Base-by-base conservation (phyloP, 2,888 invertebrate species). In the Actias luna region DNA sequence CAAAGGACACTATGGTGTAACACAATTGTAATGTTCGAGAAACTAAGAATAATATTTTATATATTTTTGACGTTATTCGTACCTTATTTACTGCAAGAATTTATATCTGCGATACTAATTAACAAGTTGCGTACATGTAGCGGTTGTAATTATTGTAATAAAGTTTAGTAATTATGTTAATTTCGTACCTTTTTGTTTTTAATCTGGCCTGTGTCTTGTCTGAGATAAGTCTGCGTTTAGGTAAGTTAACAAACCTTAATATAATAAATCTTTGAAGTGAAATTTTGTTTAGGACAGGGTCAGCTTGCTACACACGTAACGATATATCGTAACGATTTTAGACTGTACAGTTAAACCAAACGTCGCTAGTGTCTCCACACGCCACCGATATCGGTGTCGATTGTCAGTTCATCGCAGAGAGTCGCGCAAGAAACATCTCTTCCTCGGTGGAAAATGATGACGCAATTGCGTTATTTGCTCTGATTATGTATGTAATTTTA, bases 11-110 rank as follows among this genome's bases (percentile, higher is more conserved):
- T 42, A 64, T 64, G 65, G 10, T 63, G 52, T 33, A 50, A 66
- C 62, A 62, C 62, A 63, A 18, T 16, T 58, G 71, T 67, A 22
- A 80, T 84, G 92, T 84, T 88, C 46, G 90, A 91, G 60, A 92
- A 88, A 77, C 68, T 91, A 42, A 77, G 91, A 67, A 84, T 88
- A 10, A 62, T 92, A 64, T 92, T 92, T 77, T 92, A 92, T 63
- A 66, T 92, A 58, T 80, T 87, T 22, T 63, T 92, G 42, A 79
- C 88, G 2, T 61, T 92, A 16, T 76, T 92, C 5, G 88, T 92
- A 59, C 92, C 92, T 0, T 92, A 85, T 77, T 74, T 92, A 31
- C 67, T 92, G 2, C 92, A 92, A 69, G 92, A 92, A 73, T 92
- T 85, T 52, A 92, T 92, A 69, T 83, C 92, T 0, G 83, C 84